A percentile compares a stretch with the other conserved stretches of the same genome.
These are phyloP conservation scores for Anguilla megastoma DNA, from an alignment of 2,797 vertebrate genomes.

Conservation along the genomic window DNA sequence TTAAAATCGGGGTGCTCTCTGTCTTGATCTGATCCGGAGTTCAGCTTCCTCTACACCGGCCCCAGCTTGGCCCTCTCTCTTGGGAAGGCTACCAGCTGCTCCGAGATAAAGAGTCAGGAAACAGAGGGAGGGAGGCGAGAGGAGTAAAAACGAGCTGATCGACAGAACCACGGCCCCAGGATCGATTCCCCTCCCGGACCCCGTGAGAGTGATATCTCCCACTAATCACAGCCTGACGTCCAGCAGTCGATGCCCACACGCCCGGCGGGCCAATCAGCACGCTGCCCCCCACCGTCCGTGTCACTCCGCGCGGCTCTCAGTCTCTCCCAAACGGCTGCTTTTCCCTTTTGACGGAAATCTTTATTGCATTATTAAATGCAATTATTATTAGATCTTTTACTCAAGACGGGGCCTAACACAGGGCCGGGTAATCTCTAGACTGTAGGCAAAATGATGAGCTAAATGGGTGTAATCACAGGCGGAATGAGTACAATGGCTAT, in stretches of 20 bases:
- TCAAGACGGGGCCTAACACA: neutral
- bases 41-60: neutral
- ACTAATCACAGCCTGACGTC: slow-evolving; percentile 71
- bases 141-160: slow-evolving; percentile 64
- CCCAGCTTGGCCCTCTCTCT: neutral
- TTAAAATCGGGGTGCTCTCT: neutral
- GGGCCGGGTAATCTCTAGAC: neutral
- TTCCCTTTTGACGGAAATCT: neutral
- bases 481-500: neutral
- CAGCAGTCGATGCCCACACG: slow-evolving; percentile 66
- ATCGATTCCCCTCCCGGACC: slow-evolving; percentile 67
- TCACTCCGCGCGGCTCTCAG: neutral
- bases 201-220: slow-evolving; percentile 67
- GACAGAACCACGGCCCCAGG: slow-evolving; percentile 60
- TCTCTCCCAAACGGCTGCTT: neutral
- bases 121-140: slow-evolving; percentile 30
- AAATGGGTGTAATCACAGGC: neutral
- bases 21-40: slow-evolving; percentile 2
- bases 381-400: neutral
- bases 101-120: slow-evolving; percentile 23
- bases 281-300: slow-evolving; percentile 31
- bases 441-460: neutral
- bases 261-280: slow-evolving; percentile 56
- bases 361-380: neutral
- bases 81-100: neutral